Base-by-base conservation (phyloP, 2,797 vertebrate species). In the Odontamblyopus rebecca region DNA sequence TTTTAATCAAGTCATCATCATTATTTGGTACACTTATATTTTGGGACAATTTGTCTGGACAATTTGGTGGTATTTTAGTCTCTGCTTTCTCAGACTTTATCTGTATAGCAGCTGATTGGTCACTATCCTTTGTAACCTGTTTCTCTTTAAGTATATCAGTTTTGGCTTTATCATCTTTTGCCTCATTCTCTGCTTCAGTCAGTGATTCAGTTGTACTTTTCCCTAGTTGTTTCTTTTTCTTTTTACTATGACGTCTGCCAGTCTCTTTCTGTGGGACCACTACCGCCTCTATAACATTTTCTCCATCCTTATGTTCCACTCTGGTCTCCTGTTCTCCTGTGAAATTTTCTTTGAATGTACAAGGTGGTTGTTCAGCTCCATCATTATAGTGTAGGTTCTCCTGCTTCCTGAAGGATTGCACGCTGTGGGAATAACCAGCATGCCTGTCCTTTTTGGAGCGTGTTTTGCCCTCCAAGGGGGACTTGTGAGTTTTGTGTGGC, bases 161-260 rank as follows among this genome's bases (percentile, higher is more conserved):
- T 78, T 86, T 91, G 66, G 75, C 82, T 70, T 80, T 91, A 0
- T 82, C 13, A 0, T 67, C 78, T 72, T 91, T 86, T 4, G 80
- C 78, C 74, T 73, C 82, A 6, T 84, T 89, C 54, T 89, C 89
- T 41, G 69, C 74, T 15, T 90, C 84, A 32, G 12, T 65, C 41
- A 64, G 71, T 0, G 85, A 72, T 56, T 92, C 91, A 6, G 65
- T 82, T 15, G 56, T 27, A 0, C 16, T 67, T 57, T 91, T 92
- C 1, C 16, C 29, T 2, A 51, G 23, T 3, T 90, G 89, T 75
- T 93, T 94, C 86, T 95, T 95, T 77, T 95, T 94, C 85, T 93
- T 95, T 75, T 93, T 94, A n/a, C 89, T 73, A 0, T 91, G 90
- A 1, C 76, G 3, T 82, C 92, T 94, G 67, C 61, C 70, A 11